Evolutionary conservation across 92 coral and sea anemone species (phyloP).

Genomic region (Parazoanthus atlanticus): DNA sequence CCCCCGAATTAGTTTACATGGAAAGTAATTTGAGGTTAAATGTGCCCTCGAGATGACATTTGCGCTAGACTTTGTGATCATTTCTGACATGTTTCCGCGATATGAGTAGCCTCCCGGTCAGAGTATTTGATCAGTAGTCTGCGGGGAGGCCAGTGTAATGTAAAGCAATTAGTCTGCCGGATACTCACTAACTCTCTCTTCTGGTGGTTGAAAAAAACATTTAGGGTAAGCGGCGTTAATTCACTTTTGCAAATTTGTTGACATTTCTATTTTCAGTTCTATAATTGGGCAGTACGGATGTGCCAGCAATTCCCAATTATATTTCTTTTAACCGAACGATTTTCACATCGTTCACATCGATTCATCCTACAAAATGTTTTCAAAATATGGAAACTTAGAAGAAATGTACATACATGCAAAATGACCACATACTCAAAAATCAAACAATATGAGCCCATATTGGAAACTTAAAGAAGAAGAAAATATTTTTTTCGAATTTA

Average conservation of each 20-base stretch:
- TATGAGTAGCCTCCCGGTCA: no score
- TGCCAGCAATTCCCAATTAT: background rate
- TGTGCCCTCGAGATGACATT: background rate
- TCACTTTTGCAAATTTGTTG: constrained; percentile 4
- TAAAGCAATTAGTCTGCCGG: background rate
- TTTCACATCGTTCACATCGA: background rate
- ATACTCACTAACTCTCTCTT: background rate
- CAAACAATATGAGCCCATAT: background rate
- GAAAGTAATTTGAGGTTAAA: background rate
- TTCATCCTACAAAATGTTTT: background rate
- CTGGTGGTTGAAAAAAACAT: constrained; percentile 4
- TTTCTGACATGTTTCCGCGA: background rate
- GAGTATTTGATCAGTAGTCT: no score
- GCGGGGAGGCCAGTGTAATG: background rate
- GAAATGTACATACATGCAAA: background rate
- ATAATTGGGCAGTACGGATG: background rate
- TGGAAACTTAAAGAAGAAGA: background rate
- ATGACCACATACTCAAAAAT: background rate
- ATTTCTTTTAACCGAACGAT: background rate
- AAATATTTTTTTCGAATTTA: background rate
- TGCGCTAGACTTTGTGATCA: background rate
- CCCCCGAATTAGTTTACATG: background rate
- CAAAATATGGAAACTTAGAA: background rate
- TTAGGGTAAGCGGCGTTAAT: background rate
- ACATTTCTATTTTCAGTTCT: constrained; percentile 1